Evolutionary conservation across 2,888 invertebrate species (phyloP).

Genomic region (Luffia ferchaultella): DNA sequence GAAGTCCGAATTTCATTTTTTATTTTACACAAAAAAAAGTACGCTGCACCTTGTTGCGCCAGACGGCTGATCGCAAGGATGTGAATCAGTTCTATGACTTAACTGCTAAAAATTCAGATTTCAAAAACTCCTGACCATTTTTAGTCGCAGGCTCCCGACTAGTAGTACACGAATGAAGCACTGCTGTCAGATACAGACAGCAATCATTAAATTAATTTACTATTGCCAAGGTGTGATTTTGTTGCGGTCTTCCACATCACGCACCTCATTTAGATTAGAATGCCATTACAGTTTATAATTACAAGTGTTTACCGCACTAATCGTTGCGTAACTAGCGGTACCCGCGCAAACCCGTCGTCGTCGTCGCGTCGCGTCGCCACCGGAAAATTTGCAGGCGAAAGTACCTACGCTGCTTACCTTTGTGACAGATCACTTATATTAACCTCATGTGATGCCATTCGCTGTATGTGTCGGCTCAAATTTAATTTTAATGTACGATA

Average conservation of each 20-base stretch:
- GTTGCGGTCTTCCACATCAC: background rate
- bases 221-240: background rate
- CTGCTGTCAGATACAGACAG: background rate
- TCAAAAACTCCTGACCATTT: constrained; percentile 24
- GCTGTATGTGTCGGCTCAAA: too few species aligned
- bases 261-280: constrained; percentile 40
- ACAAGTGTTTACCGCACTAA: constrained; percentile 28
- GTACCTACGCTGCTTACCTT: constrained; percentile 20
- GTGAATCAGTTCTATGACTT: background rate
- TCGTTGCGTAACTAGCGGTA: constrained; percentile 28
- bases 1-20: too few species aligned
- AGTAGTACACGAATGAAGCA: too few species aligned
- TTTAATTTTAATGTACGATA: too few species aligned
- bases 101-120: constrained; percentile 22
- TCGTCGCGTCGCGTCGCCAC: constrained; percentile 26
- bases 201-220: background rate
- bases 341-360: constrained; percentile 9
- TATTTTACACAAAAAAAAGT: too few species aligned
- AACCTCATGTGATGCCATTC: too few species aligned
- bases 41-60: too few species aligned
- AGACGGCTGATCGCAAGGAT: too few species aligned
- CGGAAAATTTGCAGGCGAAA: constrained; percentile 54
- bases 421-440: constrained; percentile 1
- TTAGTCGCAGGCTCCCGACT: too few species aligned
- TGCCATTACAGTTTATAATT: constrained; percentile 51